A percentile compares a stretch with the other conserved stretches of the same genome.
Evolutionary conservation across 2,888 invertebrate species (phyloP).

Genomic region (Teinopalpus imperialis): DNA sequence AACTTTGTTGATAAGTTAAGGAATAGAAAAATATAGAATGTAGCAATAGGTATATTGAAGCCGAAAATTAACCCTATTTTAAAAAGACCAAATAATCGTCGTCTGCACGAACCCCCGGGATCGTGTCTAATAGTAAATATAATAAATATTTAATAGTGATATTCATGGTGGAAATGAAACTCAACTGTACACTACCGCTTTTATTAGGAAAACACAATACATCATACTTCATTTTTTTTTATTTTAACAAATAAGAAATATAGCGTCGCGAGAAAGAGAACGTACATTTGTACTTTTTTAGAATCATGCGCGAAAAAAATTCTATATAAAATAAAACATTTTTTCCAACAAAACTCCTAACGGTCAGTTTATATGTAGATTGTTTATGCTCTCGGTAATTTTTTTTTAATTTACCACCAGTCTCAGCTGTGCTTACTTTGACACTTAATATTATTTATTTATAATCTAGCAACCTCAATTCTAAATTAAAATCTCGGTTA

Average conservation of each 20-base stretch:
- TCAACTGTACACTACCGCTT: slow-evolving; percentile 61
- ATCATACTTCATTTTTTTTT: slow-evolving; percentile 66
- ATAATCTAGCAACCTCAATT: slow-evolving; percentile 32
- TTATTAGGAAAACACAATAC: slow-evolving; percentile 79
- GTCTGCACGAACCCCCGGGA: too few species aligned
- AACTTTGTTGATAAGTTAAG: too few species aligned
- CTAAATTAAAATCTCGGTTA: slow-evolving; percentile 7
- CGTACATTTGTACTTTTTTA: slow-evolving; percentile 68
- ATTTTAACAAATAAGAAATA: slow-evolving; percentile 70
- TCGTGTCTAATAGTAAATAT: too few species aligned
- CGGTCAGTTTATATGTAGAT: slow-evolving; percentile 36
- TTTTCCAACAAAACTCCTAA: slow-evolving; percentile 50
- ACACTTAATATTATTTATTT: slow-evolving; percentile 22
- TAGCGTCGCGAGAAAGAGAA: slow-evolving; percentile 52
- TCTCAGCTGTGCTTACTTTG: slow-evolving; percentile 15
- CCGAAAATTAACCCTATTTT: too few species aligned
- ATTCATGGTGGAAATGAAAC: slow-evolving; percentile 57
- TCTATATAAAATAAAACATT: slow-evolving; percentile 56
- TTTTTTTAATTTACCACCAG: slow-evolving; percentile 8
- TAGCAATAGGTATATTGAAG: too few species aligned
- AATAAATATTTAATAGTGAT: too few species aligned
- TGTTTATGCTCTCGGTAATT: slow-evolving; percentile 26
- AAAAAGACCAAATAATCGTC: too few species aligned
- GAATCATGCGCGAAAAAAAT: slow-evolving; percentile 58
- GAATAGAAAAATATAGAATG: too few species aligned